Percentiles rank a stretch among this genome's conserved stretches.
These are phyloP conservation scores for Halictus ligatus DNA, from an alignment of 2,888 invertebrate species.

Conservation along the genomic window DNA sequence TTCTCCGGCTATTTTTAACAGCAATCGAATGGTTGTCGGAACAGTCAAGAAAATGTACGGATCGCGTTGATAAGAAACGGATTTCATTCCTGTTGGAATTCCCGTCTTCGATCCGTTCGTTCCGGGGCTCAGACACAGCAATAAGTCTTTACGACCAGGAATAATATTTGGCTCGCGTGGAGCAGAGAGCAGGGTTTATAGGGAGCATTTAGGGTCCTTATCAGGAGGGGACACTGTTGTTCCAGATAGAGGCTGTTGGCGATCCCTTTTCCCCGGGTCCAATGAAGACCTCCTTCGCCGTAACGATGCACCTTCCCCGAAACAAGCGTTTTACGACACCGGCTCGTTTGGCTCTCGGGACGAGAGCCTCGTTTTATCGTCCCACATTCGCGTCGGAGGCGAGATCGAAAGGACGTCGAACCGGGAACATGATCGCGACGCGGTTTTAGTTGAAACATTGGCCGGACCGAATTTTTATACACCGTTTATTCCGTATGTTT, in stretches of 20 bases:
- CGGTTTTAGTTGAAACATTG: conserved; percentile 61
- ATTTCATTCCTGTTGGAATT: background rate
- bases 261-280: conserved; percentile 32
- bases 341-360: conserved; percentile 62
- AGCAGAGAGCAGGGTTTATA: conserved; percentile 31
- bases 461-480: conserved; percentile 64
- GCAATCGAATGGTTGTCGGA: no score
- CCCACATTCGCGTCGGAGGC: conserved; percentile 67
- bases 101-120: background rate
- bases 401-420: conserved; percentile 69
- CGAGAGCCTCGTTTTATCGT: conserved; percentile 71
- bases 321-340: conserved; percentile 68
- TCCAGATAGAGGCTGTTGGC: conserved; percentile 25
- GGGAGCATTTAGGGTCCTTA: conserved; percentile 36
- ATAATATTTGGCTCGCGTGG: background rate
- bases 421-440: conserved; percentile 66
- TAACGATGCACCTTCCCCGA: conserved; percentile 68
- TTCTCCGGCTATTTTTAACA: no score
- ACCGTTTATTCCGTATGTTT: background rate
- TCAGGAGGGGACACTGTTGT: conserved; percentile 31
- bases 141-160: background rate
- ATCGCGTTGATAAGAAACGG: background rate
- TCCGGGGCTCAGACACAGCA: background rate
- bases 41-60: no score
- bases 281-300: conserved; percentile 57